Evolutionary conservation across 2,797 vertebrate genomes (phyloP).

Genomic region (Esox masquinongy): DNA sequence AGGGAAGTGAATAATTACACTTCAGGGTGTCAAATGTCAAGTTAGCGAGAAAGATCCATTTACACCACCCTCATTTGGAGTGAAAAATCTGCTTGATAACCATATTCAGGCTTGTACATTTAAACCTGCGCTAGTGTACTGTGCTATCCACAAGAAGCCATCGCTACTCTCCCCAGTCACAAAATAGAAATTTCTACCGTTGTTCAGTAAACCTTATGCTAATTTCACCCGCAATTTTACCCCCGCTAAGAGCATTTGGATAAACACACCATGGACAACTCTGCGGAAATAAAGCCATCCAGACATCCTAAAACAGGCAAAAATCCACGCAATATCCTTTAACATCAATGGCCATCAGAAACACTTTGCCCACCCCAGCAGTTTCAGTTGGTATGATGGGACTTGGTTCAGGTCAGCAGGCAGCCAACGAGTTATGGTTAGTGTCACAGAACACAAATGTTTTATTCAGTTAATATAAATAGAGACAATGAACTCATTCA

Average conservation of each 20-base stretch:
- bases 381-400: neutral
- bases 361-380: neutral
- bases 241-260: neutral
- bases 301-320: neutral
- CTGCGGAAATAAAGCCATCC: neutral
- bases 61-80: no score
- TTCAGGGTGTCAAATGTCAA: no score
- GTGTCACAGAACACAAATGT: neutral
- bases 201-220: neutral
- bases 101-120: neutral
- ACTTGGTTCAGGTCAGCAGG: neutral
- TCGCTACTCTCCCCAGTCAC: no score
- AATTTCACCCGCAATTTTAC: neutral
- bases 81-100: no score
- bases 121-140: neutral
- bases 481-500: neutral
- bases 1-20: no score
- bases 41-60: no score
- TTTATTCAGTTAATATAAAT: neutral
- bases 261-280: neutral
- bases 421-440: neutral
- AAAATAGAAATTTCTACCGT: no score
- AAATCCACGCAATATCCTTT: neutral
- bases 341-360: neutral
- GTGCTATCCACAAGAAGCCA: neutral